Evolutionary conservation across 2,797 vertebrate species (phyloP).

Genomic region (Odontamblyopus rebecca): DNA sequence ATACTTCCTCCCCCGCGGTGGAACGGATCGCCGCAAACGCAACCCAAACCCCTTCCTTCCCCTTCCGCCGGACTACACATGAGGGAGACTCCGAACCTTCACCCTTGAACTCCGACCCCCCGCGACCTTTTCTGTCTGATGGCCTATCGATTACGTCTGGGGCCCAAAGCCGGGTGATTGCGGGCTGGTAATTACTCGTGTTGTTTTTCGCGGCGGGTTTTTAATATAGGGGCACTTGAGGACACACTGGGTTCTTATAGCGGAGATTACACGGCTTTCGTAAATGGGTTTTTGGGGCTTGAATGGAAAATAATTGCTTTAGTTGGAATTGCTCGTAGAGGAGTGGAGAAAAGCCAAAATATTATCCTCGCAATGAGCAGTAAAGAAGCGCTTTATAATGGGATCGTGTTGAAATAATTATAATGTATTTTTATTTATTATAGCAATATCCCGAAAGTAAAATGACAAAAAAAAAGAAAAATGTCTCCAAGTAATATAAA

Average conservation of each 20-base stretch:
- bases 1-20: slow-evolving; percentile 61
- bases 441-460: not conserved
- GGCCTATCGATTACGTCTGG: slow-evolving; percentile 85
- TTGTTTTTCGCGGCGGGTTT: slow-evolving; percentile 44
- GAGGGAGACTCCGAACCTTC: slow-evolving; percentile 65
- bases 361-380: not conserved
- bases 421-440: not conserved
- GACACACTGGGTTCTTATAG: slow-evolving; percentile 40
- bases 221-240: slow-evolving; percentile 41
- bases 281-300: slow-evolving; percentile 27
- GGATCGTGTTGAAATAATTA: not conserved
- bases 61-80: slow-evolving; percentile 52
- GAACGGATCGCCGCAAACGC: slow-evolving; percentile 58
- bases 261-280: slow-evolving; percentile 33
- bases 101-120: slow-evolving; percentile 65
- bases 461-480: not conserved
- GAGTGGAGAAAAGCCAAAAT: slow-evolving; percentile 59
- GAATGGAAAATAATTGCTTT: slow-evolving; percentile 56
- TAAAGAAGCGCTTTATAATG: not conserved
- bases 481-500: not conserved
- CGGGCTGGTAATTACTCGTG: slow-evolving; percentile 71
- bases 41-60: slow-evolving; percentile 53
- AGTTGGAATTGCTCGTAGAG: slow-evolving; percentile 5
- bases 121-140: slow-evolving; percentile 79
- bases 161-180: slow-evolving; percentile 63